phyloP scores from a whole-genome alignment of 1,140 invertebrate genomes.

The Orchestia grillus region DNA sequence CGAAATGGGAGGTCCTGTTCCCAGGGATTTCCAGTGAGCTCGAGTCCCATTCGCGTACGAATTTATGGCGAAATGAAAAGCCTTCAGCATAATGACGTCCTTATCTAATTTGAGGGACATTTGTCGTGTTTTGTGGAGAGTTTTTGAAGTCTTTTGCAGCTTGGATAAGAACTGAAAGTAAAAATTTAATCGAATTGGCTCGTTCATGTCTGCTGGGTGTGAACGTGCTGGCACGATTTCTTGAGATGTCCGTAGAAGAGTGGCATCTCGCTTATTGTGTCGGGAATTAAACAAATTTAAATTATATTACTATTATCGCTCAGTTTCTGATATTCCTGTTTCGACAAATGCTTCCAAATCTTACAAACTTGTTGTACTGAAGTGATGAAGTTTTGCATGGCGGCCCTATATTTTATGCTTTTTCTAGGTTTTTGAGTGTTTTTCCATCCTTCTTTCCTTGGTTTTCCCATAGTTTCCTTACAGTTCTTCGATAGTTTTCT shows the following conservation, averaged over 20 bases:
- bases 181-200: not conserved
- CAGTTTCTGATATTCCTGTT: too few relatives aligned
- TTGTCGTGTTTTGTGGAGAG: not conserved
- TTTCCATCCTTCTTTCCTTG: not conserved
- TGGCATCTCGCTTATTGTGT: too few relatives aligned
- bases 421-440: not conserved
- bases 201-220: too few relatives aligned
- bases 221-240: too few relatives aligned
- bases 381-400: too few relatives aligned
- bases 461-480: not conserved
- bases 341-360: too few relatives aligned
- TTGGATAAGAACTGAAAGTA: not conserved
- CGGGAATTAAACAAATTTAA: too few relatives aligned
- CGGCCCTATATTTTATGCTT: too few relatives aligned
- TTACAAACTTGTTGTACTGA: too few relatives aligned
- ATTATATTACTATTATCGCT: too few relatives aligned
- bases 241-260: too few relatives aligned
- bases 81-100: not conserved
- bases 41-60: not conserved
- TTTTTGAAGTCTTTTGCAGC: not conserved
- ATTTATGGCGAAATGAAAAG: not conserved
- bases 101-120: not conserved
- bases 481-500: not conserved
- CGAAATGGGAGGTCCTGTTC: not conserved
- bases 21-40: not conserved